A percentile compares a stretch with the other conserved stretches of the same genome.
phyloP scores from a whole-genome alignment of 2,113 vertebrate species.

The Amia ocellicauda region DNA sequence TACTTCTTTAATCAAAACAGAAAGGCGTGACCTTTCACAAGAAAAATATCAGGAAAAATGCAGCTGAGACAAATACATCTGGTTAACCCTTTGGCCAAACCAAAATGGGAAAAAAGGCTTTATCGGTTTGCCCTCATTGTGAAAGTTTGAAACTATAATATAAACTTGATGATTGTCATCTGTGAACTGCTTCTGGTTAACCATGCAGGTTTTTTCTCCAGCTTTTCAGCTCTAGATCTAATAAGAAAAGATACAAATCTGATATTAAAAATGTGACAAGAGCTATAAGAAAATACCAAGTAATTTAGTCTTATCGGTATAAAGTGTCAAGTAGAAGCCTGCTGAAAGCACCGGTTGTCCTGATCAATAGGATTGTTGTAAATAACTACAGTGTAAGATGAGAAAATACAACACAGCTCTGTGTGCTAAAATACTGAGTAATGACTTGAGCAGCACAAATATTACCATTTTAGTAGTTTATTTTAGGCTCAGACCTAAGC shows the following conservation, averaged over 20 bases:
- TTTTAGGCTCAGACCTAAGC: too few relatives aligned
- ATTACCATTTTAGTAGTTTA: too few relatives aligned
- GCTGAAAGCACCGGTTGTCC: not conserved
- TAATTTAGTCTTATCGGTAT: not conserved
- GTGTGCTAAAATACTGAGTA: too few relatives aligned
- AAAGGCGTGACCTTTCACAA: not conserved
- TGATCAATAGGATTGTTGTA: not conserved
- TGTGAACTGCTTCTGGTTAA: not conserved
- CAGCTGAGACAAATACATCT: conserved; percentile 1
- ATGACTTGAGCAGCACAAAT: too few relatives aligned
- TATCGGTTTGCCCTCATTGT: not conserved
- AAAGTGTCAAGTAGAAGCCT: not conserved
- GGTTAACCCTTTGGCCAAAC: not conserved
- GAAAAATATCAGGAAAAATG: not conserved
- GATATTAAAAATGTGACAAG: conserved; percentile 3
- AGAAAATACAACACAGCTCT: too few relatives aligned
- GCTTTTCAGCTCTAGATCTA: not conserved
- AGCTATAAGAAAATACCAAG: not conserved
- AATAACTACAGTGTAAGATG: too few relatives aligned
- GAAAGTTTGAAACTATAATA: not conserved
- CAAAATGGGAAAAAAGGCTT: too few relatives aligned
- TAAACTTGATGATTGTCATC: not conserved
- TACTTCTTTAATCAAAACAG: not conserved
- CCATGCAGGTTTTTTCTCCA: not conserved
- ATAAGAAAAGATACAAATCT: not conserved